Base-by-base conservation (phyloP, 2,797 vertebrate genomes). In the Cyclopterus lumpus region DNA sequence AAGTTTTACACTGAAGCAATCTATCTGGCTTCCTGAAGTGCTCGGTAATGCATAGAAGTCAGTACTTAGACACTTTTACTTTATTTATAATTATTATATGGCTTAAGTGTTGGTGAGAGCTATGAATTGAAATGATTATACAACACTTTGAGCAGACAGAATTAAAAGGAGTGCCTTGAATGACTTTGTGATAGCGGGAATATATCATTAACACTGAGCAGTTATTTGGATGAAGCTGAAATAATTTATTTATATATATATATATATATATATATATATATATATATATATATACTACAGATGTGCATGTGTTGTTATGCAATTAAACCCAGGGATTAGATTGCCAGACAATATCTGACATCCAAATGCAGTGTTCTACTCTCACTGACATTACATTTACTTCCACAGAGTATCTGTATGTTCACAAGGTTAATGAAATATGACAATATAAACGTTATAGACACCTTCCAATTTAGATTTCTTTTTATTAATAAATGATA, bases 51-150 rank as follows among this genome's bases (percentile, higher is more conserved):
- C 11, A 62, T 18, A 57, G 20, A 49, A 28, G 48, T 34, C 10
- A 34, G 26, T 15, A 38, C 28, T 34, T 9, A 54, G 66, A 61
- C 4, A 11, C 16, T 62, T 64, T 57, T 6, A 28, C 4, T 42
- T 9, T 71, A 26, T 71, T 62, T 12, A 57, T 63, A n/a, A 6
- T 67, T 16, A 26, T n/a, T 53, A 26, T 7, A 66, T 24, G 24
- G 3, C 7, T 62, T 34, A 66, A 12, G 34, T 62, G 48, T 24
- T 36, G 5, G 3, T 14, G 28, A 70, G 28, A 36, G 18, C 15
- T 48, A 7, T 42, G 5, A 16, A 46, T 65, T 79, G 16, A 63
- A 57, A 57, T 42, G 0, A 34, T 24, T 49, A 28, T 67, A 30
- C 40, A 32, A 18, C 26, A 42, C 26, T 24, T 14, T 58, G 26